phyloP scores from a whole-genome alignment of 2,113 vertebrate genomes.

The Istiophorus platypterus region DNA sequence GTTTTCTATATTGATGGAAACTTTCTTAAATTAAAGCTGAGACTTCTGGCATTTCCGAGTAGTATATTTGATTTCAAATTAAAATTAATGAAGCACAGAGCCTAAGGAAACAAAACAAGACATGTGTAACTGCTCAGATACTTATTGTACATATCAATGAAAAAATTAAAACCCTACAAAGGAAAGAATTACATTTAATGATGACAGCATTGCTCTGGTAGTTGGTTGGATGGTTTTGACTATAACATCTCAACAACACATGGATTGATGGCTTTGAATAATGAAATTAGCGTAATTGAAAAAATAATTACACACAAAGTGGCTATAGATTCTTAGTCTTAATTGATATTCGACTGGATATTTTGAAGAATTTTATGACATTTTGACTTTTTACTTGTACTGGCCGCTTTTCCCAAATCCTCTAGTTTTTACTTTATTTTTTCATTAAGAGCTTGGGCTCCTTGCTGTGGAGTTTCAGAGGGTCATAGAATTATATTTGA shows the following conservation, averaged over 20 bases:
- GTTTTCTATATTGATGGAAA: not conserved
- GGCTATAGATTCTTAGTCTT: not conserved
- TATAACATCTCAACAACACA: too few species aligned
- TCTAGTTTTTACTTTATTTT: not conserved
- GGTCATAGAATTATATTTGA: not conserved
- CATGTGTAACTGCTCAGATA: not conserved
- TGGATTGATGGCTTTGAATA: not conserved
- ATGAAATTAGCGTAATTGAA: too few species aligned
- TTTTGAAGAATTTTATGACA: not conserved
- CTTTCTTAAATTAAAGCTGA: not conserved
- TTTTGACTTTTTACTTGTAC: not conserved
- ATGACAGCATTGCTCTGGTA: not conserved
- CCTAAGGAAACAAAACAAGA: not conserved
- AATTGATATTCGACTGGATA: not conserved
- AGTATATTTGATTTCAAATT: not conserved
- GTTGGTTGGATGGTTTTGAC: not conserved
- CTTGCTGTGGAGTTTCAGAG: too few species aligned
- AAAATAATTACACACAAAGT: not conserved
- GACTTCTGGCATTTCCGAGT: not conserved
- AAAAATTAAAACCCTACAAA: not conserved
- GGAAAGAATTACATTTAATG: not conserved
- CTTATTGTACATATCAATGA: not conserved
- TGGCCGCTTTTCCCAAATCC: not conserved
- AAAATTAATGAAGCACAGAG: not conserved
- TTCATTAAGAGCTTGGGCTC: not conserved